A percentile compares a stretch with the other conserved stretches of the same genome.
phyloP scores from a whole-genome alignment of 1,140 invertebrate genomes.

The Scaptodrosophila lebanonensis region DNA sequence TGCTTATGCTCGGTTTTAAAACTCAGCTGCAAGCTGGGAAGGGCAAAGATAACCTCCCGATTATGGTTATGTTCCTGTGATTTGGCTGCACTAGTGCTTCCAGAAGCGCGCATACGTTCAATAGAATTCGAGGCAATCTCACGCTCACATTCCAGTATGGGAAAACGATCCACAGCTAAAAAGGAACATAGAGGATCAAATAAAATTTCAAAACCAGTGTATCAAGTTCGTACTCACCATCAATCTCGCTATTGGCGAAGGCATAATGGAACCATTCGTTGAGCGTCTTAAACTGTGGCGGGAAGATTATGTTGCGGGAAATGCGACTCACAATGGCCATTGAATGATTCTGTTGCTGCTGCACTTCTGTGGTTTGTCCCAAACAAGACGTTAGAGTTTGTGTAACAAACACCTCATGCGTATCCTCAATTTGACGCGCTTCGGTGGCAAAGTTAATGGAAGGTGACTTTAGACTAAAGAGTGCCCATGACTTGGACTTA shows the following conservation, averaged over 20 bases:
- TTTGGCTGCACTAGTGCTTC: slow-evolving; percentile 79
- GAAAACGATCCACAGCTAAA: slow-evolving; percentile 92
- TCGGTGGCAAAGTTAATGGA: slow-evolving; percentile 97
- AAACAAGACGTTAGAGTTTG: slow-evolving; percentile 93
- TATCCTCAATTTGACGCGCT: slow-evolving; percentile 86
- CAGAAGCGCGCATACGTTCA: slow-evolving; percentile 75
- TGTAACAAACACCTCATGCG: slow-evolving; percentile 82
- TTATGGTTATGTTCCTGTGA: slow-evolving; percentile 91
- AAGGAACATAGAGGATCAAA: slow-evolving; percentile 22
- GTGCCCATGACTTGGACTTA: slow-evolving; percentile 95
- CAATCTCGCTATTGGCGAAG: slow-evolving; percentile 94
- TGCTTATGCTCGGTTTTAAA: slow-evolving; percentile 95
- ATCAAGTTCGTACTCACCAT: slow-evolving; percentile 81
- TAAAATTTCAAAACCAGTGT: neutral
- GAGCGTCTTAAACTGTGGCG: slow-evolving; percentile 94
- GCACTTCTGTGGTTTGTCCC: slow-evolving; percentile 83
- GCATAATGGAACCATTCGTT: slow-evolving; percentile 98
- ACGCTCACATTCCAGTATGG: slow-evolving; percentile 86
- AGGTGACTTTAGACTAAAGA: slow-evolving; percentile 96
- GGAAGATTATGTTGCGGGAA: slow-evolving; percentile 93
- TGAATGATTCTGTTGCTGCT: slow-evolving; percentile 85
- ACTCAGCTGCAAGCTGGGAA: slow-evolving; percentile 94
- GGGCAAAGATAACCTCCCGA: slow-evolving; percentile 95
- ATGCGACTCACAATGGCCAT: slow-evolving; percentile 96
- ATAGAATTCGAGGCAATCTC: slow-evolving; percentile 78